Conservation (phyloP, 2,113 vertebrate species). For the Tamias sibiricus region DNA sequence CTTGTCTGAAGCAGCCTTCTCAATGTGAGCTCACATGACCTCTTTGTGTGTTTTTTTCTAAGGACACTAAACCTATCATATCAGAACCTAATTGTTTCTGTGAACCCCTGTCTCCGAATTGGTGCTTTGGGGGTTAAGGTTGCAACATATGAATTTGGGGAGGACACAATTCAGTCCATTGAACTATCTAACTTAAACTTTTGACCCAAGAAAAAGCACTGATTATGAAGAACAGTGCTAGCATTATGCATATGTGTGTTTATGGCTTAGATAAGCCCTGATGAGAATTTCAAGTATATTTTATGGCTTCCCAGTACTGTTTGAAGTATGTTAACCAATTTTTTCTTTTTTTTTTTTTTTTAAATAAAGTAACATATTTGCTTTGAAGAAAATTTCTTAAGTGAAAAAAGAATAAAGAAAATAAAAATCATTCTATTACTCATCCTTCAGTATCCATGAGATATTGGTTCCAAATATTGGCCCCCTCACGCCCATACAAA, state of each 20-base stretch:
- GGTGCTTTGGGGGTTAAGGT: not conserved
- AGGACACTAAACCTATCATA: not conserved
- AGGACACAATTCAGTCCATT: not conserved
- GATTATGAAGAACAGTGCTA: not conserved
- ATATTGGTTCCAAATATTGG: not conserved
- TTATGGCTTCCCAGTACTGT: not conserved
- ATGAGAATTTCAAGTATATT: not conserved
- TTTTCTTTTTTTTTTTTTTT: not conserved
- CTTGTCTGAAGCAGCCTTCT: not conserved
- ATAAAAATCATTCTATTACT: not conserved
- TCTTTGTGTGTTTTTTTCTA: not conserved
- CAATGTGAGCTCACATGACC: too few relatives aligned
- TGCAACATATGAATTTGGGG: not conserved
- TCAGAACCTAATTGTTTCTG: not conserved
- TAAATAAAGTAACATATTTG: not conserved
- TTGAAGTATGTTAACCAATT: not conserved
- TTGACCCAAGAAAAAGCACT: not conserved
- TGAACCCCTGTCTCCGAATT: not conserved
- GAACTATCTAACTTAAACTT: not conserved
- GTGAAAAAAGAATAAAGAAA: slow-evolving; percentile 1
- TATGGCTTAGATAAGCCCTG: not conserved
- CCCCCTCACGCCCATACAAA: not conserved
- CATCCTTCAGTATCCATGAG: too few relatives aligned
- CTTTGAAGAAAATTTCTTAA: not conserved
- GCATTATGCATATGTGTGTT: not conserved